A percentile compares a stretch with the other conserved stretches of the same genome.
phyloP scores from a whole-genome alignment of 2,888 invertebrate genomes.

The Iselma pallidipennis region DNA sequence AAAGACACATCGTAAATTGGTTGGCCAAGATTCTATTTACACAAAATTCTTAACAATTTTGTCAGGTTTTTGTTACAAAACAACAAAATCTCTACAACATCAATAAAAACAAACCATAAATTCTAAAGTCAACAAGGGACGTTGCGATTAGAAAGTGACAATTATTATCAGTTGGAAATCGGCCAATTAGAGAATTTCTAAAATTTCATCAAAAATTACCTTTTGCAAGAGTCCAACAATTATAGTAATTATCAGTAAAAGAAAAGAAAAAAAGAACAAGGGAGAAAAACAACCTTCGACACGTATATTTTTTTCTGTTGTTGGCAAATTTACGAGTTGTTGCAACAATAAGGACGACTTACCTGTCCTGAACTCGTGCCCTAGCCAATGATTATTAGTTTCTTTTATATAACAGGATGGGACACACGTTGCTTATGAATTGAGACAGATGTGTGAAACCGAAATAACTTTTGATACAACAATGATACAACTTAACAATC shows the following conservation, averaged over 20 bases:
- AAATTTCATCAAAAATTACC: too few relatives aligned
- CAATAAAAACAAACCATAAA: slow-evolving; percentile 45
- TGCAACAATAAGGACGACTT: neutral
- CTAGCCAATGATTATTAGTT: neutral
- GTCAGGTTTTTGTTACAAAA: slow-evolving; percentile 2
- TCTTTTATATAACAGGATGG: neutral
- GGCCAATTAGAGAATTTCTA: neutral
- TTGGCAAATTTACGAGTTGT: too few relatives aligned
- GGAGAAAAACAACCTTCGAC: neutral
- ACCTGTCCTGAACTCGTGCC: neutral
- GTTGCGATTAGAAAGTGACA: neutral
- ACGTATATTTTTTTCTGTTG: neutral
- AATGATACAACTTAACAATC: too few relatives aligned
- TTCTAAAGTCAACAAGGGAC: neutral
- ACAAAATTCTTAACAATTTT: slow-evolving; percentile 8
- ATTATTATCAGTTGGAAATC: neutral
- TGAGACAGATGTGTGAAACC: neutral
- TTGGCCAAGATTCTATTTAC: slow-evolving; percentile 33
- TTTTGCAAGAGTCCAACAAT: too few relatives aligned
- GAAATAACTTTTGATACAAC: neutral
- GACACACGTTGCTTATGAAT: neutral
- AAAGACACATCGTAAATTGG: slow-evolving; percentile 39
- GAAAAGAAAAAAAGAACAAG: too few relatives aligned
- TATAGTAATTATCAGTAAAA: too few relatives aligned
- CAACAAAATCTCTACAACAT: slow-evolving; percentile 29